Base-by-base conservation (phyloP, 2,797 vertebrate genomes). In the Tragelaphus oryx region DNA sequence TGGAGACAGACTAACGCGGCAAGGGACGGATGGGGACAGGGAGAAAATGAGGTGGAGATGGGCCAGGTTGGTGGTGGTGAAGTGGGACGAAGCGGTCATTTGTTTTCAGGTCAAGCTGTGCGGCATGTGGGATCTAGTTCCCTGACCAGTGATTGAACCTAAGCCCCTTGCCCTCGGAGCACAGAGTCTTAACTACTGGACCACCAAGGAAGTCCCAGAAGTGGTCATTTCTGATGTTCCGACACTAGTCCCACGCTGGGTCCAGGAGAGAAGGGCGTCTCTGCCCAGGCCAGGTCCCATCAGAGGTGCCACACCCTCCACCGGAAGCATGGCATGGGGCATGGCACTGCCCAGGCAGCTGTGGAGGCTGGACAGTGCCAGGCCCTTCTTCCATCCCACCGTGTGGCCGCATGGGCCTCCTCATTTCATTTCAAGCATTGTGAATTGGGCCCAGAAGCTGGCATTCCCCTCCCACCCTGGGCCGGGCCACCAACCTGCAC, bases 301-400 rank as follows among this genome's bases (percentile, higher is more conserved):
- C 57, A 4, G 10, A 82, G 65, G 65, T 8, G 41, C 33, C 41
- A 33, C 9, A 5, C 10, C 59, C 22, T 28, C 62, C 2, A 0
- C 16, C 5, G 2, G 46, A 41, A 78, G 44, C 20, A 0, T 3
- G 18, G 46, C 14, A 0, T 6, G 4, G 75, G 71, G 46, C 9
- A 4, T 6, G 28, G 14, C 4, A 1, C 55, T 37, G 4, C 13
- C 9, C 2, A 0, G 33, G 26, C 6, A 4, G n/a, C 9, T 1
- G 1, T 4, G 13, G 37, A 5, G 30, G 6, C 11, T 20, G 78
- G 48, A 22, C 11, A 14, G 30, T 2, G 20, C 57, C 24, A 54
- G 30, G 13, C 4, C 14, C 30, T 8, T 50, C 44, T 30, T 10
- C 24, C n/a, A 9, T n/a, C 24, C 16, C 24, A 22, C 18, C 2